Evolutionary conservation across 2,113 vertebrate genomes (phyloP).

Genomic region (Catharus bicknelli): DNA sequence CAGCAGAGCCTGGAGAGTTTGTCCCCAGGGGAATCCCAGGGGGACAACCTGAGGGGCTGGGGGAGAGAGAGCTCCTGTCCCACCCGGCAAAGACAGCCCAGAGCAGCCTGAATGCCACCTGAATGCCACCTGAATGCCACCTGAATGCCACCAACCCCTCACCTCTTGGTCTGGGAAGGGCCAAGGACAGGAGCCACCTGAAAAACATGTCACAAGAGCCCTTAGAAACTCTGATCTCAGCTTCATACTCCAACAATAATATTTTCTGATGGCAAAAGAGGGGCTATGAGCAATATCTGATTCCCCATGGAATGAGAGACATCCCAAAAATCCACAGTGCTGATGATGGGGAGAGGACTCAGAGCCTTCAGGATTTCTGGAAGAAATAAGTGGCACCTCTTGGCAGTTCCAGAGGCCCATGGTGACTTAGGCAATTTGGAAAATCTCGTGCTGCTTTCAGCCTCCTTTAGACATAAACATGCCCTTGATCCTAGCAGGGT

Average conservation of each 20-base stretch:
- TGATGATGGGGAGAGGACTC: not conserved
- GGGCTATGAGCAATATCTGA: accelerated
- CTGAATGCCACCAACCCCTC: not conserved
- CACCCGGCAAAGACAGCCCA: not conserved
- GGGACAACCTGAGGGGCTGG: accelerated
- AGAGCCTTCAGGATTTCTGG: not conserved
- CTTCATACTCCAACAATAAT: accelerated
- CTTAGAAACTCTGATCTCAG: not conserved
- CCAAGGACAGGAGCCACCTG: not conserved
- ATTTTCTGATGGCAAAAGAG: not conserved
- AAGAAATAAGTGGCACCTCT: accelerated
- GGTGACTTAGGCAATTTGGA: not conserved
- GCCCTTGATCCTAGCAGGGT: not conserved
- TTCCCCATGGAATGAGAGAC: not conserved
- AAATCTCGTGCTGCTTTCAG: not conserved
- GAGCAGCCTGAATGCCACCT: not conserved
- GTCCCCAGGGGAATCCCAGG: accelerated
- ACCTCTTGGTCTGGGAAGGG: not conserved
- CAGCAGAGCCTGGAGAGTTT: not conserved
- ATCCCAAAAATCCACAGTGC: not conserved
- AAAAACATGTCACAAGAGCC: accelerated
- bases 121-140: not conserved
- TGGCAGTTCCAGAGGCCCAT: not conserved
- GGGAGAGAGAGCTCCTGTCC: not conserved
- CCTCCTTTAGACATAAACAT: not conserved